These are phyloP conservation scores for Phoenoteleia sp. DNA, from an alignment of 2,888 invertebrate species.

Conservation along the genomic window DNA sequence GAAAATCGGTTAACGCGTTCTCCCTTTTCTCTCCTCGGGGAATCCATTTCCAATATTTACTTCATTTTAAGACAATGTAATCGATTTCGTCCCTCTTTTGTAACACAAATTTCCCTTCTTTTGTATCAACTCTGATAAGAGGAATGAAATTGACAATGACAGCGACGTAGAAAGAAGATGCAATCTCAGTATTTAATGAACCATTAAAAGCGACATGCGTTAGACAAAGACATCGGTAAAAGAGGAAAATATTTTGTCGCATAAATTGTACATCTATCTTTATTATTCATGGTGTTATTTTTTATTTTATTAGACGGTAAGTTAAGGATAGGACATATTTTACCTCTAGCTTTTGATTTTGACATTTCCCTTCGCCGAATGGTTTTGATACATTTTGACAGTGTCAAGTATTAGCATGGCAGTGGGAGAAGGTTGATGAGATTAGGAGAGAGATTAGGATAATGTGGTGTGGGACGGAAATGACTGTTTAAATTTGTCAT, in stretches of 20 bases:
- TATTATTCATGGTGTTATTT: neutral
- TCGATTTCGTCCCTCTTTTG: conserved; percentile 8
- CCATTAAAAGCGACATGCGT: neutral
- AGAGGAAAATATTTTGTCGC: too few relatives aligned
- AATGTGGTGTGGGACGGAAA: conserved; percentile 34
- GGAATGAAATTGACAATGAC: conserved; percentile 15
- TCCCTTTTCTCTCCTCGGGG: neutral
- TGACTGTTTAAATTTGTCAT: conserved; percentile 41
- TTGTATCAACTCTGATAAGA: neutral
- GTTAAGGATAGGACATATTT: neutral
- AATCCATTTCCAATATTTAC: conserved; percentile 13
- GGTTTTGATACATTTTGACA: neutral
- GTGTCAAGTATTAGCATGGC: neutral
- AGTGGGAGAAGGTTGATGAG: neutral
- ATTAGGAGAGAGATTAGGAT: conserved; percentile 25
- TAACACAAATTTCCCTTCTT: neutral
- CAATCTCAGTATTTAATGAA: neutral
- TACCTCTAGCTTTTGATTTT: neutral
- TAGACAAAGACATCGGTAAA: neutral
- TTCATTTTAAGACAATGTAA: conserved; percentile 8
- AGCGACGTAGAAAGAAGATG: neutral
- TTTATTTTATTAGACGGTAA: neutral
- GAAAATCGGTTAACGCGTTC: neutral
- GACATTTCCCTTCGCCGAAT: neutral
- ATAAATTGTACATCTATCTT: neutral